A percentile compares a stretch with the other conserved stretches of the same genome.
Conservation (phyloP, 2,797 vertebrate species). For the Microctenopoma stevenorrisi region DNA sequence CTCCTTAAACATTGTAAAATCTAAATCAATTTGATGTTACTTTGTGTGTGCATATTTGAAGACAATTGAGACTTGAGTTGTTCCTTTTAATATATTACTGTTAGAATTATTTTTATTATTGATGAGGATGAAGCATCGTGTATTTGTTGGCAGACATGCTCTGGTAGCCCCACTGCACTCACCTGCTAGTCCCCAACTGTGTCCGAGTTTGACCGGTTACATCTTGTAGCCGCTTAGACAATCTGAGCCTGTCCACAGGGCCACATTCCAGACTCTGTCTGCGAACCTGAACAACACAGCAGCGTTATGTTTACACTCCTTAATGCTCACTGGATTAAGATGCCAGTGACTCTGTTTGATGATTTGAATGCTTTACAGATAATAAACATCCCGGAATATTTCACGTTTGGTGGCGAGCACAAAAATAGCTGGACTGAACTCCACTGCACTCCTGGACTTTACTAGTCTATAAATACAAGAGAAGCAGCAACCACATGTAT, state of each 20-base stretch:
- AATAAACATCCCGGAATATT: slow-evolving; percentile 13
- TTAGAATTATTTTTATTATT: not conserved
- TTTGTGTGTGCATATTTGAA: slow-evolving; percentile 38
- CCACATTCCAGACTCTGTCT: not conserved
- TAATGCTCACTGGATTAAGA: slow-evolving; percentile 1
- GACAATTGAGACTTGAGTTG: slow-evolving; percentile 35
- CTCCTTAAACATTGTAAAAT: slow-evolving; percentile 13
- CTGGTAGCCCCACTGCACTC: slow-evolving; percentile 8
- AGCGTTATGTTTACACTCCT: not conserved
- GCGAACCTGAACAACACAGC: not conserved
- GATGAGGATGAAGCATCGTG: slow-evolving; percentile 18
- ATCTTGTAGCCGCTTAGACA: slow-evolving; percentile 7
- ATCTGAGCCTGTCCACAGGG: slow-evolving; percentile 5
- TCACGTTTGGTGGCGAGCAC: not conserved
- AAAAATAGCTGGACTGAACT: not conserved
- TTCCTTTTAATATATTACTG: slow-evolving; percentile 54
- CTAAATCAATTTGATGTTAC: slow-evolving; percentile 54
- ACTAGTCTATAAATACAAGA: not conserved
- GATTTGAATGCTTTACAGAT: slow-evolving; percentile 8
- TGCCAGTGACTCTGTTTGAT: not conserved
- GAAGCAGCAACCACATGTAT: slow-evolving; percentile 39
- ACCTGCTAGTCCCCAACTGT: not conserved
- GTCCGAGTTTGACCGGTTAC: not conserved
- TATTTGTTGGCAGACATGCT: slow-evolving; percentile 24
- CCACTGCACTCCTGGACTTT: not conserved